phyloP scores from a whole-genome alignment of 2,888 invertebrate species.

The Troides oblongomaculatus region DNA sequence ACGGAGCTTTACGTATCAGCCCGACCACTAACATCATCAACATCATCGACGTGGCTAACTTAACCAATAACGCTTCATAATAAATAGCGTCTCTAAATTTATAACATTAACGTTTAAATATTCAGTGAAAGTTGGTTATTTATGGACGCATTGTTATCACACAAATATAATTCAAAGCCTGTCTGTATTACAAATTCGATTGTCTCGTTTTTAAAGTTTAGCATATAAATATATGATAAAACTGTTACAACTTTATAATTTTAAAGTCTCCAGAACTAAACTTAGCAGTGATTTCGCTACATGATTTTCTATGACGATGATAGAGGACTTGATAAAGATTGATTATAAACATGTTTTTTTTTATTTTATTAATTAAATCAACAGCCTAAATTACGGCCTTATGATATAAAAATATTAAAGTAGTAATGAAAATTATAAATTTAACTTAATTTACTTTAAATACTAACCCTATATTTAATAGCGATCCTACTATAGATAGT shows the following conservation, averaged over 20 bases:
- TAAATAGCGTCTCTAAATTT: slow-evolving; percentile 22
- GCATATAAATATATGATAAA: background rate
- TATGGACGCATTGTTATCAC: slow-evolving; percentile 14
- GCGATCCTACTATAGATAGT: too few species aligned
- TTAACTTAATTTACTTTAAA: too few species aligned
- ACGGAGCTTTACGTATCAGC: slow-evolving; percentile 6
- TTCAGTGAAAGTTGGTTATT: slow-evolving; percentile 26
- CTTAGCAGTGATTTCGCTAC: background rate
- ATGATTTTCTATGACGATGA: background rate
- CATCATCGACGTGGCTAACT: slow-evolving; percentile 14
- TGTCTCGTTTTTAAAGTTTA: background rate
- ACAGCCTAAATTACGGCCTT: too few species aligned
- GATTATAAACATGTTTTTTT: too few species aligned
- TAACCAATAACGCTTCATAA: slow-evolving; percentile 17
- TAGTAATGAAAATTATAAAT: too few species aligned
- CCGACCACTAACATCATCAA: slow-evolving; percentile 9
- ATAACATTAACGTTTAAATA: background rate
- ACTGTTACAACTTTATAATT: background rate
- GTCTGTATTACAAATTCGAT: background rate
- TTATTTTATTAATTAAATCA: too few species aligned
- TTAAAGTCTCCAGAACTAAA: background rate
- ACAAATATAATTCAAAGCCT: background rate
- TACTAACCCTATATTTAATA: too few species aligned
- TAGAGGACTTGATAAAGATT: background rate
- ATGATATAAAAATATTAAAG: too few species aligned